Conservation (phyloP, 2,797 vertebrate species). For the Takifugu rubripes region DNA sequence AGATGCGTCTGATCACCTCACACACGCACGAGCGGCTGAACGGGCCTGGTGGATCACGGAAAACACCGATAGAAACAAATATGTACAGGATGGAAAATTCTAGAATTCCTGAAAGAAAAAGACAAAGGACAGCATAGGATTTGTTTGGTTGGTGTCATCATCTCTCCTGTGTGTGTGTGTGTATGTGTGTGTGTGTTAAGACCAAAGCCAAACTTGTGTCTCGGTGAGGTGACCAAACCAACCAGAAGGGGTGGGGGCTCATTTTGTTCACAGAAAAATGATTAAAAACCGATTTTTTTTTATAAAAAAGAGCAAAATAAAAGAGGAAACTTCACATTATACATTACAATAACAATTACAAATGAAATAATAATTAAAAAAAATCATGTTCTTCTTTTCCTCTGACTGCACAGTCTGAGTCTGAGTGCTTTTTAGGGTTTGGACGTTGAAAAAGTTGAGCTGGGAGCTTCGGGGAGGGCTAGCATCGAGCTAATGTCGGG, state of each 20-base stretch:
- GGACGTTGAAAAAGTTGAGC: slow-evolving; percentile 78
- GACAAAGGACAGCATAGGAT: slow-evolving; percentile 63
- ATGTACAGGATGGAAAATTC: slow-evolving; percentile 52
- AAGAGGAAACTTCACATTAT: slow-evolving; percentile 93
- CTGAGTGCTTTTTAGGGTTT: slow-evolving; percentile 91
- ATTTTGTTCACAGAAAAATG: slow-evolving; percentile 83
- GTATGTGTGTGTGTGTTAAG: slow-evolving; percentile 16
- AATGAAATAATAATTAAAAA: slow-evolving; percentile 77
- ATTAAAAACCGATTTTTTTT: slow-evolving; percentile 65
- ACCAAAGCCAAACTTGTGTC: slow-evolving; percentile 54
- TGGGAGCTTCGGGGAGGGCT: slow-evolving; percentile 68
- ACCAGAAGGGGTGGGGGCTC: slow-evolving; percentile 78
- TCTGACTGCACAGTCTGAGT: slow-evolving; percentile 84
- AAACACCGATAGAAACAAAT: slow-evolving; percentile 57
- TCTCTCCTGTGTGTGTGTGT: slow-evolving; percentile 47
- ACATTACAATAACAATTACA: slow-evolving; percentile 85
- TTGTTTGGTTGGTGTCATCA: slow-evolving; percentile 63
- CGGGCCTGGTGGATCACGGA: slow-evolving; percentile 60
- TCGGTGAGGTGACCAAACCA: slow-evolving; percentile 59
- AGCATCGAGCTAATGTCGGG: slow-evolving; percentile 61
- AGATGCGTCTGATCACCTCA: slow-evolving; percentile 56
- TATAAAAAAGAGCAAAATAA: slow-evolving; percentile 37
- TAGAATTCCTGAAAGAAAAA: slow-evolving; percentile 39
- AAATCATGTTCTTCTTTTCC: slow-evolving; percentile 81
- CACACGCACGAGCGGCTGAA: slow-evolving; percentile 59